Evolutionary conservation across 2,797 vertebrate genomes (phyloP), one percentile per base, ranked within the genome.

Genomic region (Salmo trutta): DNA sequence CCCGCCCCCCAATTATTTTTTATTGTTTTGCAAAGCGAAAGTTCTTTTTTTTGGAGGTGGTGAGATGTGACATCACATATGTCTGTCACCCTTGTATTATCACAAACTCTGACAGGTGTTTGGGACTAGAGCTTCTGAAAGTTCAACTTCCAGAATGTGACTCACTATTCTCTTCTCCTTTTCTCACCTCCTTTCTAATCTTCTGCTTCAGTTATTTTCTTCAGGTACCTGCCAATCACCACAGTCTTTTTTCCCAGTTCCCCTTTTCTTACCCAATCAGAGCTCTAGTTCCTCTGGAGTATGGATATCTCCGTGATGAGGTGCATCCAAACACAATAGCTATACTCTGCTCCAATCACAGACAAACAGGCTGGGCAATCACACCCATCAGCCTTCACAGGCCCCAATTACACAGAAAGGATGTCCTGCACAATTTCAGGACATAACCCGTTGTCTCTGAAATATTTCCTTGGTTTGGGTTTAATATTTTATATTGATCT

Each of bases 311-410:
- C 70, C 75, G 79, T 33, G 75, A 83, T 78, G 82, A 82, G 27
- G 71, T 62, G 84, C 81, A 64, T 85, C 70, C 81, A 73, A 87
- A 56, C 71, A 83, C 77, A 59, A 70, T 65, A 68, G 65, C 74
- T 77, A 64, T 69, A 73, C 70, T 27, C 36, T 36, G 53, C n/a
- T 33, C 76, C 36, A 70, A 51, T 78, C 62, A 71, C 66, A 66
- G 19, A 6, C 85, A 69, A 51, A 62, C 74, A 81, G 70, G 14
- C 73, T 75, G 71, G 72, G 12, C 73, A 88, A 82, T 83, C 69
- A 79, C 68, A 73, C 53, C 80, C 76, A 41, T 8, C 67, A 47
- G 10, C 41, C 41, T 14, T 47, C 68, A 70, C n/a, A n/a, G 7
- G 31, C 33, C 33, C 17, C 41, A 14, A 69, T 70, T 19, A 70